A percentile compares a stretch with the other conserved stretches of the same genome.
Evolutionary conservation across 2,797 vertebrate genomes (phyloP).

Genomic region (Allochrocebus solatus): DNA sequence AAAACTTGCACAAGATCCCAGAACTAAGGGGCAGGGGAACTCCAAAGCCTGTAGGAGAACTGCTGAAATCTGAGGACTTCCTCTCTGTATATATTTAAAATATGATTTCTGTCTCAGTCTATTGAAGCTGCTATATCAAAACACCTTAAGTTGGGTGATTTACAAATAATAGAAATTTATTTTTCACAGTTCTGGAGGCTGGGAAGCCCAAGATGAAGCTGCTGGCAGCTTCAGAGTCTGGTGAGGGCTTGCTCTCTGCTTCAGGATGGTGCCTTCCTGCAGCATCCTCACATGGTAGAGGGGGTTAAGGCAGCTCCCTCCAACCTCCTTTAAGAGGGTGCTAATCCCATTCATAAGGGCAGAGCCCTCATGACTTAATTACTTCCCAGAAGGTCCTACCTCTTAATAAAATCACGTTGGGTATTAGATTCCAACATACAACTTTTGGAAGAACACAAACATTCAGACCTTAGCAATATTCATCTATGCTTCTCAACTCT

Average conservation of each 20-base stretch:
- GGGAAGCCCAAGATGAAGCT: background rate
- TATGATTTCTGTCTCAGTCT: background rate
- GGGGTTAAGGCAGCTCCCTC: background rate
- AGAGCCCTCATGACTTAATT: background rate
- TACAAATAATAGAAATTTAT: background rate
- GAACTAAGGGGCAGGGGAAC: background rate
- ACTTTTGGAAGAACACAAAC: background rate
- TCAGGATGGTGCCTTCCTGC: background rate
- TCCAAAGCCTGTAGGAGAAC: background rate
- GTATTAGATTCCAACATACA: background rate
- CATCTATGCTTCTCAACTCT: background rate
- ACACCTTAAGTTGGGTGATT: background rate
- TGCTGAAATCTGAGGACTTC: background rate
- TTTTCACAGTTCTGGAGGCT: background rate
- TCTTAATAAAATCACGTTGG: background rate
- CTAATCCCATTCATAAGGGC: background rate
- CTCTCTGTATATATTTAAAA: background rate
- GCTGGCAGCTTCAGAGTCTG: background rate
- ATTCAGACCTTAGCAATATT: background rate
- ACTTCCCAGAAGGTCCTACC: background rate
- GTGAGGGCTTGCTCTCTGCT: background rate
- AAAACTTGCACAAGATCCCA: background rate
- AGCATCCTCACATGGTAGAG: background rate
- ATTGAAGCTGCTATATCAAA: background rate
- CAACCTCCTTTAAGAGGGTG: background rate